Evolutionary conservation across 1,140 invertebrate genomes (phyloP), one percentile per base, ranked within the genome.

Genomic region (Ladona fulva): DNA sequence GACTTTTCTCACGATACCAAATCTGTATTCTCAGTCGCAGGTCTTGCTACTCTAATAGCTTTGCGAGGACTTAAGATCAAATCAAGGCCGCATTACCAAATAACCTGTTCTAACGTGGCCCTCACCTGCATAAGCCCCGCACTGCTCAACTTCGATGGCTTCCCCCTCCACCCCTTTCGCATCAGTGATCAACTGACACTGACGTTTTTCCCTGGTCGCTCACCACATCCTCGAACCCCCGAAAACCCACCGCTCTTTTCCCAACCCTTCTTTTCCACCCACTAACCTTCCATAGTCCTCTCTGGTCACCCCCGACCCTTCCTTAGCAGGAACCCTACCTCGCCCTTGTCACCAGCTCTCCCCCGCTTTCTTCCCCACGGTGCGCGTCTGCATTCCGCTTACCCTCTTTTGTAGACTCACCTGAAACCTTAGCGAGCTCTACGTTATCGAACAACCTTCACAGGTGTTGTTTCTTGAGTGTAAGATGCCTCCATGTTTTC

Each of bases 41-140:
- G 29, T 37, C 29, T 37, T 5, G 29, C 29, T 37, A 8, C 29
- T 37, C 29, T 37, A 37, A 37, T 37, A 8, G 29, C 3, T 8
- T 5, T 37, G 29, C 29, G 29, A 37, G 29, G 29, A 37, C 29
- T 37, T 37, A 66, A 12, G n/a, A 66, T 66, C 1, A 22, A 66
- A 66, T 66, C 52, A 66, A 66, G 52, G 52, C 52, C 52, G n/a
- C 3, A 66, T 66, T 66, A 66, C 52, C 52, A 66, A 66, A 66
- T 22, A 19, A 66, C 52, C 52, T 66, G 16, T 16, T 66, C n/a
- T n/a, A n/a, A n/a, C n/a, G n/a, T n/a, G 52, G n/a, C 52, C 52
- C n/a, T 66, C 52, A 66, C 52, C n/a, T 37, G 29, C 29, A 16
- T 66, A 66, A 19, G 52, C 52, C 52, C 52, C n/a, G 14, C 52